phyloP scores from a whole-genome alignment of 37 sponge, comb jelly and placozoan species.

The Chondrilla cf. caribensis region DNA sequence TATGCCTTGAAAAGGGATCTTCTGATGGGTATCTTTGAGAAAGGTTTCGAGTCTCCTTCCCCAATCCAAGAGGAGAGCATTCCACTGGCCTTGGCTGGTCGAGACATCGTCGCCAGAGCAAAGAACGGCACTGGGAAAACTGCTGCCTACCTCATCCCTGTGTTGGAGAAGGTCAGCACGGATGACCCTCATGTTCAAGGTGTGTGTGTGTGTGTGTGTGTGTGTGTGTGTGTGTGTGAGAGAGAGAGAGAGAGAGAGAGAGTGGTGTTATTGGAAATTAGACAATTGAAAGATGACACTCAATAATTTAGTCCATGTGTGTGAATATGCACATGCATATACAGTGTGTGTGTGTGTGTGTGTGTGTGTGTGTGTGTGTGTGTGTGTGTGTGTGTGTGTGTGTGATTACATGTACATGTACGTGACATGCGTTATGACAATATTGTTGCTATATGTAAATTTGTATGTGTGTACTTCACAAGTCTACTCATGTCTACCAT shows the following conservation, averaged over 20 bases:
- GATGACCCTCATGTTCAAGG: constrained; percentile 77
- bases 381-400: too few species aligned
- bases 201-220: constrained; percentile 19
- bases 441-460: background rate
- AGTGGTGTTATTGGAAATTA: too few species aligned
- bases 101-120: constrained; percentile 89
- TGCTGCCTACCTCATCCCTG: constrained; percentile 95
- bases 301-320: background rate
- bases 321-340: too few species aligned
- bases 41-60: constrained; percentile 96
- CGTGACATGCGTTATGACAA: background rate
- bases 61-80: constrained; percentile 99
- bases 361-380: too few species aligned
- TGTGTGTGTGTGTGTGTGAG: background rate
- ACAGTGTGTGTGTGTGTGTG: too few species aligned
- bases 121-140: constrained; percentile 99
- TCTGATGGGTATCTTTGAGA: constrained; percentile 98
- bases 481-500: background rate
- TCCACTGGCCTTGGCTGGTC: constrained; percentile 86
- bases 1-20: constrained; percentile 95
- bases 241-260: too few species aligned
- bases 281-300: too few species aligned
- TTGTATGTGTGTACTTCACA: background rate
- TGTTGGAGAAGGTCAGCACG: constrained; percentile 84
- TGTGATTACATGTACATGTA: too few species aligned